Percentiles rank a stretch among this genome's conserved stretches.
Conservation (phyloP, 2,888 invertebrate species). For the Mimumesa dahlbomi region DNA sequence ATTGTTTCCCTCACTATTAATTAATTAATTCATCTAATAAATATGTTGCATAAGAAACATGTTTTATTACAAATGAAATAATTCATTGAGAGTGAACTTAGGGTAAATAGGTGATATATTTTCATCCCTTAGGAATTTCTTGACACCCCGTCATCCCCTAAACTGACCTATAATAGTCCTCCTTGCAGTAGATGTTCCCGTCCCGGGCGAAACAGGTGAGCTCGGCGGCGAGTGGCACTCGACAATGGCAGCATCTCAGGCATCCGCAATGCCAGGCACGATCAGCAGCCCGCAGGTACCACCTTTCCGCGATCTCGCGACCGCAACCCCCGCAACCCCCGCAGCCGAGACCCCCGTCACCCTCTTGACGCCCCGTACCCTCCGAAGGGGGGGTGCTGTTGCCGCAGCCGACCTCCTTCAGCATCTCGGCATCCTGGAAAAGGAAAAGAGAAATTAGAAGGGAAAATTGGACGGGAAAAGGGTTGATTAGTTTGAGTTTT, state of each 20-base stretch:
- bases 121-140: too few species aligned
- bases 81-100: too few species aligned
- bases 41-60: too few species aligned
- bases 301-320: slow-evolving; percentile 83
- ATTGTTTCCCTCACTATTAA: too few species aligned
- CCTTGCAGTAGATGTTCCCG: slow-evolving; percentile 95
- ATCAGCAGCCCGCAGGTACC: slow-evolving; percentile 92
- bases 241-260: slow-evolving; percentile 92
- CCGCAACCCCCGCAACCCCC: slow-evolving; percentile 82
- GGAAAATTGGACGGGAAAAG: neutral
- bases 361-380: too few species aligned
- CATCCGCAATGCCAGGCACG: slow-evolving; percentile 94
- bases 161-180: slow-evolving; percentile 95
- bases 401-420: slow-evolving; percentile 84
- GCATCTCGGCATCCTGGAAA: slow-evolving; percentile 80
- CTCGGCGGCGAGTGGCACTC: slow-evolving; percentile 91
- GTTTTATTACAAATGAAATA: too few species aligned
- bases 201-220: slow-evolving; percentile 94
- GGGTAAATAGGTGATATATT: too few species aligned
- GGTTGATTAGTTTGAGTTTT: too few species aligned
- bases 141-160: slow-evolving; percentile 10
- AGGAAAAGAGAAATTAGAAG: neutral
- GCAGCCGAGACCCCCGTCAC: slow-evolving; percentile 79
- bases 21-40: too few species aligned
- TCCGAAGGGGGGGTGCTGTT: slow-evolving; percentile 81